phyloP scores from a whole-genome alignment of 2,113 vertebrate genomes.

The Alligator mississippiensis region DNA sequence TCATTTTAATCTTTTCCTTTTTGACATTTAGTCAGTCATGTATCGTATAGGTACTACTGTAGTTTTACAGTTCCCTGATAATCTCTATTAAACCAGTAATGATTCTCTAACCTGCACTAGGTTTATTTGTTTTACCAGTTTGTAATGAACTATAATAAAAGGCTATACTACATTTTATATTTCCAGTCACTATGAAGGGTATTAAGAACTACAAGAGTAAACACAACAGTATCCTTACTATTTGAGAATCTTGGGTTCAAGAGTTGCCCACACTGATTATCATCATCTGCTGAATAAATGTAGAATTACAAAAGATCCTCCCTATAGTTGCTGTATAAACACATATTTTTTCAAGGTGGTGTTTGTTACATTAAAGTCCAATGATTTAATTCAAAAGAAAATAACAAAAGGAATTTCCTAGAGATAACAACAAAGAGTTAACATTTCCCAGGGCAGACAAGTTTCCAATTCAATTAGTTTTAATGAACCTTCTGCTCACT shows the following conservation, averaged over 20 bases:
- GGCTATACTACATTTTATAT: neutral
- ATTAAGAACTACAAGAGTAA: neutral
- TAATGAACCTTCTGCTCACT: constrained; percentile 99
- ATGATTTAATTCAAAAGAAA: constrained; percentile 51
- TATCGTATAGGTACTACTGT: neutral
- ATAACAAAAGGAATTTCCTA: constrained; percentile 88
- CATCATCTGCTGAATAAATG: neutral
- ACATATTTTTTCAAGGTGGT: neutral
- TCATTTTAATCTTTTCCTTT: constrained; percentile 38
- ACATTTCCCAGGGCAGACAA: constrained; percentile 98
- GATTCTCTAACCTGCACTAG: neutral
- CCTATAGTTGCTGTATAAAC: neutral
- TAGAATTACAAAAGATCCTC: neutral
- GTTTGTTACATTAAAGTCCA: constrained; percentile 14
- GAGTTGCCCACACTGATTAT: neutral
- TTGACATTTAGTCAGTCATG: neutral
- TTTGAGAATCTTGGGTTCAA: neutral
- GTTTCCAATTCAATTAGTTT: constrained; percentile 99
- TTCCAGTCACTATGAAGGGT: neutral
- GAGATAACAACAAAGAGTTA: constrained; percentile 92
- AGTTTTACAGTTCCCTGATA: neutral
- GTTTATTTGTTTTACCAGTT: neutral
- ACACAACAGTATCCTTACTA: neutral
- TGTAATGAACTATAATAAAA: neutral
- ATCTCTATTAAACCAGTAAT: neutral